These are phyloP conservation scores for Apogon talboti DNA, from an alignment of 2,797 vertebrate species.

Conservation along the genomic window DNA sequence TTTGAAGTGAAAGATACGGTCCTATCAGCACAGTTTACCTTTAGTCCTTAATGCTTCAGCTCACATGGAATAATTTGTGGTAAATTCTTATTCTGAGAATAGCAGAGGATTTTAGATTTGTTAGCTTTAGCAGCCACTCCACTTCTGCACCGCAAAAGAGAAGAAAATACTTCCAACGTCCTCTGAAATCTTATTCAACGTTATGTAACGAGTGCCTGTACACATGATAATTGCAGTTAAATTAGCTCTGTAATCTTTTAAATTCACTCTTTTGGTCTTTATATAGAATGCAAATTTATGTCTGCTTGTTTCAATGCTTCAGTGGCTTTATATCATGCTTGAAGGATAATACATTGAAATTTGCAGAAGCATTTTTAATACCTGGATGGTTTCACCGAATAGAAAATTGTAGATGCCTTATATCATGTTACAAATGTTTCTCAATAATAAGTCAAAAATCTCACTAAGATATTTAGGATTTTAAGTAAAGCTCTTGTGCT, in stretches of 20 bases:
- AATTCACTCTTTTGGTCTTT: neutral
- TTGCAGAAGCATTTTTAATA: conserved; percentile 2
- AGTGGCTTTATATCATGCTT: conserved; percentile 24
- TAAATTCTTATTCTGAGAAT: neutral
- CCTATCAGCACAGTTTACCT: too few relatives aligned
- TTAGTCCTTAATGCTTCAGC: neutral
- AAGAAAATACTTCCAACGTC: too few relatives aligned
- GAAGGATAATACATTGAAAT: conserved; percentile 17
- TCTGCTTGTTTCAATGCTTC: conserved; percentile 26
- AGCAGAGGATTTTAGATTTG: neutral
- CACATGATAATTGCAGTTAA: too few relatives aligned
- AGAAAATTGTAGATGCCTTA: neutral
- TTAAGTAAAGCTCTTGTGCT: conserved; percentile 3
- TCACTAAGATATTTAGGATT: conserved; percentile 5
- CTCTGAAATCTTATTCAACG: too few relatives aligned
- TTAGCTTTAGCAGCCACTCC: neutral
- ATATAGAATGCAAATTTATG: conserved; percentile 5
- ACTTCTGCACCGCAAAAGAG: neutral
- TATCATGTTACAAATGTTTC: neutral
- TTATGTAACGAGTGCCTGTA: too few relatives aligned
- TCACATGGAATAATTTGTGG: neutral
- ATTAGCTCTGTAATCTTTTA: too few relatives aligned
- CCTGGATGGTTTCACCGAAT: neutral
- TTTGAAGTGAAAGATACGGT: neutral
- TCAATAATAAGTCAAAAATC: neutral